phyloP scores from a whole-genome alignment of 2,113 vertebrate genomes.

The Chaenocephalus aceratus region DNA sequence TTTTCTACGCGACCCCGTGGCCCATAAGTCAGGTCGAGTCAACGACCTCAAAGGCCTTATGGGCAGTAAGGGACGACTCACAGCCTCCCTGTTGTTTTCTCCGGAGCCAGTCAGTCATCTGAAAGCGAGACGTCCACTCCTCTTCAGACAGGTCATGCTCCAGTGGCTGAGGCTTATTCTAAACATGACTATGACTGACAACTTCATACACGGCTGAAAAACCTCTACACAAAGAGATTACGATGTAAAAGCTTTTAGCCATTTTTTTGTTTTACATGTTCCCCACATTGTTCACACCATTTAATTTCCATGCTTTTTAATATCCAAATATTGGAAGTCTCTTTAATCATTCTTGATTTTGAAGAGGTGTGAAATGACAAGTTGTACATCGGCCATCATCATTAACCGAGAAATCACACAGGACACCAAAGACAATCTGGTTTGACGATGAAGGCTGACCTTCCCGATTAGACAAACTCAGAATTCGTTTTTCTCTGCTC shows the following conservation, averaged over 20 bases:
- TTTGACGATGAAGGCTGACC: slow-evolving; percentile 50
- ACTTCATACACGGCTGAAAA: slow-evolving; percentile 16
- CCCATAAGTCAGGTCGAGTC: slow-evolving; percentile 52
- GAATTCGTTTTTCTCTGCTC: slow-evolving; percentile 20
- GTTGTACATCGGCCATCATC: slow-evolving; percentile 14
- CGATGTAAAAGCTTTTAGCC: background rate
- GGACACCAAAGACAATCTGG: slow-evolving; percentile 26
- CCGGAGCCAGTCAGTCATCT: slow-evolving; percentile 47
- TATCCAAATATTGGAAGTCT: slow-evolving; percentile 1
- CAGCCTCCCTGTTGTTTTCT: slow-evolving; percentile 53
- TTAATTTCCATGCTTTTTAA: slow-evolving; percentile 3
- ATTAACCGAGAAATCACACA: slow-evolving; percentile 38
- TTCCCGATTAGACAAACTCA: slow-evolving; percentile 25
- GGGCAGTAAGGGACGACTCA: slow-evolving; percentile 28
- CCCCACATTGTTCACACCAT: background rate
- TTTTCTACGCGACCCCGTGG: slow-evolving; percentile 35
- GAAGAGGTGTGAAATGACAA: slow-evolving; percentile 42
- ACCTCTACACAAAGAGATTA: background rate
- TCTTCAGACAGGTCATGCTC: slow-evolving; percentile 47
- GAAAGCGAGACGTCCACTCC: slow-evolving; percentile 40
- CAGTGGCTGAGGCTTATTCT: slow-evolving; percentile 30
- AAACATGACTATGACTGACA: slow-evolving; percentile 28
- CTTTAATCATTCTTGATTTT: slow-evolving; percentile 20
- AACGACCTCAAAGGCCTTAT: slow-evolving; percentile 60
- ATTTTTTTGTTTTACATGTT: background rate